phyloP scores from a whole-genome alignment of 2,888 invertebrate species.

The Nemoura dubitans region DNA sequence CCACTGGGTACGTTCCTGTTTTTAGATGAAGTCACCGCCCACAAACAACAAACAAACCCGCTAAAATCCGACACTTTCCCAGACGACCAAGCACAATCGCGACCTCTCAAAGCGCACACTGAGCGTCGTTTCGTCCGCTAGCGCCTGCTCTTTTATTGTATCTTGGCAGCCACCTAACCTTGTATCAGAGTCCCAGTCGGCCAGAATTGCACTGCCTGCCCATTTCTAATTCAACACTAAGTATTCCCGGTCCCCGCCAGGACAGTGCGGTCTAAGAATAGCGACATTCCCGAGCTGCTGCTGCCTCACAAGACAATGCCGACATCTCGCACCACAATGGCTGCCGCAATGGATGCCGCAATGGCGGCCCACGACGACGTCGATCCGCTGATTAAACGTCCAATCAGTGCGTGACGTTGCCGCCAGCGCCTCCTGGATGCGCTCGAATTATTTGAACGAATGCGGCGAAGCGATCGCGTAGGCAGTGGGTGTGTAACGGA shows the following conservation, averaged over 20 bases:
- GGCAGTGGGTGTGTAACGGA: no score
- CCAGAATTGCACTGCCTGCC: slow-evolving; percentile 21
- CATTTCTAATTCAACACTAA: slow-evolving; percentile 34
- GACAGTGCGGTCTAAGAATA: slow-evolving; percentile 48
- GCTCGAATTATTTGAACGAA: no score
- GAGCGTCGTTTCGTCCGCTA: background rate
- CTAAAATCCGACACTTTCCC: background rate
- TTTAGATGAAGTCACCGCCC: slow-evolving; percentile 25
- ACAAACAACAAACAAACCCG: no score
- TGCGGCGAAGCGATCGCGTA: no score
- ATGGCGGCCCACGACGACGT: background rate
- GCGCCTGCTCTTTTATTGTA: slow-evolving; percentile 34
- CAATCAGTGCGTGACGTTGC: background rate
- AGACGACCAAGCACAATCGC: background rate
- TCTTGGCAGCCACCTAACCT: slow-evolving; percentile 24
- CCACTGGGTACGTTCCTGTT: slow-evolving; percentile 30
- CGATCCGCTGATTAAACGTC: slow-evolving; percentile 28
- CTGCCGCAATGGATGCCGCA: no score
- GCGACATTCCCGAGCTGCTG: slow-evolving; percentile 51
- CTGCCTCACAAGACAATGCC: background rate
- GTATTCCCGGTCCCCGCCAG: slow-evolving; percentile 21
- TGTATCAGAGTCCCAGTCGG: slow-evolving; percentile 34
- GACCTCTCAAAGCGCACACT: slow-evolving; percentile 18
- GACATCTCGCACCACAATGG: no score
- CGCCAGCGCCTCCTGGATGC: no score